These are phyloP conservation scores for Lordiphosa fenestrarum DNA, from an alignment of 2,888 invertebrate genomes.

Conservation along the genomic window DNA sequence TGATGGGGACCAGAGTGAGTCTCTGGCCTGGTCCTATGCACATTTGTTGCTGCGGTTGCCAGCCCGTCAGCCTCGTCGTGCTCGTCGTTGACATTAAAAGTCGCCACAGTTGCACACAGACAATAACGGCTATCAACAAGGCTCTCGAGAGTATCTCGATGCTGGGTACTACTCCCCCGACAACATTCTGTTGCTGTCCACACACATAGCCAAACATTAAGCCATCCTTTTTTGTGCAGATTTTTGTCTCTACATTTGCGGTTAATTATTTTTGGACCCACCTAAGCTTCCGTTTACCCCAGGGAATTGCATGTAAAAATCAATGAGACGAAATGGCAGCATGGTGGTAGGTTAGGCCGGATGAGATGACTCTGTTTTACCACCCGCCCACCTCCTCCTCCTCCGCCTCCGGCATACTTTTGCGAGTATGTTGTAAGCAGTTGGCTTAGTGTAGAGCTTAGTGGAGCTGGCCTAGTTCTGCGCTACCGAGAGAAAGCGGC, in stretches of 20 bases:
- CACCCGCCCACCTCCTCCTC: conserved; percentile 30
- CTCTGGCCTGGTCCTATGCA: conserved; percentile 44
- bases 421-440: conserved; percentile 56
- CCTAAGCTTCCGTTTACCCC: conserved; percentile 19
- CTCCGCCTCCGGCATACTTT: conserved; percentile 22
- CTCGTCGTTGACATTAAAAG: conserved; percentile 63
- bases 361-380: conserved; percentile 7
- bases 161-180: conserved; percentile 50
- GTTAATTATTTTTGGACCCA: conserved; percentile 52
- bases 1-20: background rate
- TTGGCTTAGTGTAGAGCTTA: conserved; percentile 62
- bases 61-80: conserved; percentile 49
- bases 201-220: conserved; percentile 31
- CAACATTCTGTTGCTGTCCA: conserved; percentile 33
- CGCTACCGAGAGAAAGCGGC: conserved; percentile 58
- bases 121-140: conserved; percentile 66
- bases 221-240: conserved; percentile 23
- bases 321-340: conserved; percentile 59
- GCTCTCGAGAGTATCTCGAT: conserved; percentile 33
- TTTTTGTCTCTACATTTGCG: conserved; percentile 39
- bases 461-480: conserved; percentile 47
- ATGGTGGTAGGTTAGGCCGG: conserved; percentile 29
- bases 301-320: conserved; percentile 43
- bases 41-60: conserved; percentile 68
- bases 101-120: conserved; percentile 54